Evolutionary conservation across 2,113 vertebrate genomes (phyloP), one percentile per base, ranked within the genome.

Genomic region (Cebidichthys violaceus): DNA sequence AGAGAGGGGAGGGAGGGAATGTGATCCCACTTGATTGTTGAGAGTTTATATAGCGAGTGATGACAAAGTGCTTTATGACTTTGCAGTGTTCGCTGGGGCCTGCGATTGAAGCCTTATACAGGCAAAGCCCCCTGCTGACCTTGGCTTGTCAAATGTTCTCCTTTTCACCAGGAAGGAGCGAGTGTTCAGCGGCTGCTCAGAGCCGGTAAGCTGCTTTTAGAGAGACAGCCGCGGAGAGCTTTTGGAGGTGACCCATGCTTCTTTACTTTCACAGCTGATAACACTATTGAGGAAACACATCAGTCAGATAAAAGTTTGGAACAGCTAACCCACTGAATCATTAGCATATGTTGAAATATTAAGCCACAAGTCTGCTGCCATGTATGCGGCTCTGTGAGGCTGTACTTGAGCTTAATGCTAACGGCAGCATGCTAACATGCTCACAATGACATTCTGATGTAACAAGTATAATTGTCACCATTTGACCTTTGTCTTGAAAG

Each of bases 1-100:
- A 84, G 86, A 87, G 84, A 54, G 77, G 77, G 85, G 79, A 71
- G 84, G 88, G 61, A 75, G 89, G 88, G 89, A 93, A 94, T 85
- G 86, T 86, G 90, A 95, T 93, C 87, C 92, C 90, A 89, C 88
- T 91, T 92, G 88, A 94, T 92, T 94, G 95, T 94, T 89, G 89
- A 93, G 92, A 90, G 93, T 94, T 95, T 94, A 94, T 94, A 92
- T 93, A 94, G 93, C 88, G 79, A 92, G 94, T 84, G 92, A 93
- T 93, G 93, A 95, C 93, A 94, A 95, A 93, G 93, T 95, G 90
- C 91, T 96, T 96, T 93, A 95, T 92, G 92, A 93, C 91, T 90
- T 92, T 89, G 90, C 83, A 76, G 90, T 70, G 83, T 88, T 92
- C 27, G 74, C 87, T 45, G 87, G 88, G 82, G 27, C 84, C 89